Evolutionary conservation across 2,797 vertebrate species (phyloP), one percentile per base, ranked within the genome.

Genomic region (Melanotaenia pygmaea): DNA sequence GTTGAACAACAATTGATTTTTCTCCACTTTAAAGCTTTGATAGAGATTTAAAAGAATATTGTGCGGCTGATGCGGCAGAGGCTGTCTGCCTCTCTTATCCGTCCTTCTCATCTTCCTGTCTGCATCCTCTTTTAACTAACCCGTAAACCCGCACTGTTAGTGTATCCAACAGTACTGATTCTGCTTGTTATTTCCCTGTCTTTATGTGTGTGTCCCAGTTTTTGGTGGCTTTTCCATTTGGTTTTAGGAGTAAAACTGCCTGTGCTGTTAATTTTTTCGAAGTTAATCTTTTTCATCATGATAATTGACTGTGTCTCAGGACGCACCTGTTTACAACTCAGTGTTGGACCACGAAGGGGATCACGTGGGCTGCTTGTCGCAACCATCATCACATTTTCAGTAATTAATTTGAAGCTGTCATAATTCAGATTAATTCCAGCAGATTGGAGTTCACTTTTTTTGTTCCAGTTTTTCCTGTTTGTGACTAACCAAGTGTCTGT

Each of bases 401-500:
- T 61, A 43, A 68, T 82, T 60, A 30, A 57, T 82, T 30, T 57
- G 53, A 24, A 22, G 56, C 60, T 16, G 1, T 53, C 59, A 13
- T 79, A 9, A 75, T 80, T 76, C 40, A 6, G 50, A 69, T 76
- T 56, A 61, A 77, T 71, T 76, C 60, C 81, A 68, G n/a, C 81
- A 74, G 79, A 59, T 71, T 62, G 59, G 53, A 63, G 38, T 77
- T 75, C 6, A 67, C 24, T 38, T 67, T 83, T 72, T 75, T 57
- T 56, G 47, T 76, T 74, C 59, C 76, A 59, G 72, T 77, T 56
- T 70, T 77, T 13, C 24, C 38, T 78, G 58, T 86, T 24, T 83
- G 88, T 93, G 62, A 92, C 88, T 91, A 93, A 93, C 88, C 76
- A 56, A 74, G 57, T 26, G 78, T 88, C 74, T 82, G 59, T 80